phyloP scores from a whole-genome alignment of 2,113 vertebrate species.

The Octodon degus region DNA sequence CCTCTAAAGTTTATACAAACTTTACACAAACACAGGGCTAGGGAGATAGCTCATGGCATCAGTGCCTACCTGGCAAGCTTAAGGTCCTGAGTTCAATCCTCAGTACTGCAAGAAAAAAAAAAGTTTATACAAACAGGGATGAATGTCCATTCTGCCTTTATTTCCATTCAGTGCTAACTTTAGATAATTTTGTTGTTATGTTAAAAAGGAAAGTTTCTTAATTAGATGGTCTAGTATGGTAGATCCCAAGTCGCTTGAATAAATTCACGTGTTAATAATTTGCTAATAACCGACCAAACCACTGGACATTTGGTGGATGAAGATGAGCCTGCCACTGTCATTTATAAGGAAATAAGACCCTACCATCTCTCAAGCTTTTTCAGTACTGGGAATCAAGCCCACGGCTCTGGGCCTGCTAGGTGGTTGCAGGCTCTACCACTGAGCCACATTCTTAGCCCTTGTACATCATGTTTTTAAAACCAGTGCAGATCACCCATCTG shows the following conservation, averaged over 20 bases:
- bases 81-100: no score
- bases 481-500: background rate
- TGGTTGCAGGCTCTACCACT: background rate
- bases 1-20: background rate
- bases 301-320: background rate
- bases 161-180: conserved; percentile 11
- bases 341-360: background rate
- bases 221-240: background rate
- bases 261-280: background rate
- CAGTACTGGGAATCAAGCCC: background rate
- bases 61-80: no score
- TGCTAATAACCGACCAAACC: background rate
- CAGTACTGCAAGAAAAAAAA: background rate
- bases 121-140: background rate
- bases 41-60: no score
- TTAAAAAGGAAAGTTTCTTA: background rate
- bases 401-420: background rate
- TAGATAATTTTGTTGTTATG: conserved; percentile 57
- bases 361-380: background rate
- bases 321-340: background rate
- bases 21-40: no score
- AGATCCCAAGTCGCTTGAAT: background rate
- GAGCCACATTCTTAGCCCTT: background rate
- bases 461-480: background rate
- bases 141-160: background rate